These are phyloP conservation scores for Sinopyrophorus schimmeli DNA, from an alignment of 2,888 invertebrate genomes.

Conservation along the genomic window DNA sequence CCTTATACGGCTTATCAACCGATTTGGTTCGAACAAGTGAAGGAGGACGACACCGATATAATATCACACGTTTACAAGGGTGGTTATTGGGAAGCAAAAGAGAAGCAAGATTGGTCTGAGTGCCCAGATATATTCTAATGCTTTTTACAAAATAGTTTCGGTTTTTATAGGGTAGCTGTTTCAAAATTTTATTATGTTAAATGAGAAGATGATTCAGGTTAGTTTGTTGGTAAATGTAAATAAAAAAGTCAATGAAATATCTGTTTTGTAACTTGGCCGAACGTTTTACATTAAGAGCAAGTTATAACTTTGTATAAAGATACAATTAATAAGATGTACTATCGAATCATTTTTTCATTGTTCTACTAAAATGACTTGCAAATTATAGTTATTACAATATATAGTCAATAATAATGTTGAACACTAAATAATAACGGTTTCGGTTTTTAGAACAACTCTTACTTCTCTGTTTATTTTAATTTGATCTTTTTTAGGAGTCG, in stretches of 20 bases:
- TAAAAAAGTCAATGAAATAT: background rate
- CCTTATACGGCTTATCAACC: slow-evolving; percentile 79
- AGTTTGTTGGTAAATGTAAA: background rate
- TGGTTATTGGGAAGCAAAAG: slow-evolving; percentile 93
- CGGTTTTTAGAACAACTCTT: slow-evolving; percentile 2
- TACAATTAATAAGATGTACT: background rate
- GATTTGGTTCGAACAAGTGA: slow-evolving; percentile 86
- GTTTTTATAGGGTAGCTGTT: slow-evolving; percentile 11
- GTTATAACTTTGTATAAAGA: background rate
- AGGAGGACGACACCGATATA: slow-evolving; percentile 70
- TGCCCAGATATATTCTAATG: slow-evolving; percentile 89
- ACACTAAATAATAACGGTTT: slow-evolving; percentile 14
- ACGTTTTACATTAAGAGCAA: background rate
- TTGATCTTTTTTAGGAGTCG: too few relatives aligned
- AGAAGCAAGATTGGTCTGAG: slow-evolving; percentile 80
- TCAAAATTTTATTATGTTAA: background rate
- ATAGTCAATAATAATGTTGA: slow-evolving; percentile 20
- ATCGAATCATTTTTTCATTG: background rate
- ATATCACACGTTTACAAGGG: slow-evolving; percentile 82
- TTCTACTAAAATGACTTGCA: slow-evolving; percentile 10
- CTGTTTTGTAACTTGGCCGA: background rate
- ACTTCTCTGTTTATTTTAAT: too few relatives aligned
- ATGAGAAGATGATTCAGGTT: background rate
- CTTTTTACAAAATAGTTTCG: slow-evolving; percentile 8
- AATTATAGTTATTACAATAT: slow-evolving; percentile 12